A percentile compares a stretch with the other conserved stretches of the same genome.
These are phyloP conservation scores for Lacerta viridis DNA, from an alignment of 2,797 vertebrate species.

Conservation along the genomic window DNA sequence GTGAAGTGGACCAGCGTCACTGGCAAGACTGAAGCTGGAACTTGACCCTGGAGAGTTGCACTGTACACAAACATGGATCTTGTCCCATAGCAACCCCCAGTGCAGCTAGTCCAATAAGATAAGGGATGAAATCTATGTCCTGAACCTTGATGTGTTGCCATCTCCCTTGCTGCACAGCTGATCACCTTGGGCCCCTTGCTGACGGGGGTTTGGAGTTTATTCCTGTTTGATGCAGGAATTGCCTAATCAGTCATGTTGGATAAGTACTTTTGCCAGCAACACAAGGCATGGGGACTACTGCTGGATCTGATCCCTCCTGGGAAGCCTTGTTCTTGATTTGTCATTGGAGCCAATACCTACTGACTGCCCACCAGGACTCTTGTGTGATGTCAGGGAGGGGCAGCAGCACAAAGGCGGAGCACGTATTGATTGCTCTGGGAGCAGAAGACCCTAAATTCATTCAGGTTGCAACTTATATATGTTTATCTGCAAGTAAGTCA, in stretches of 20 bases:
- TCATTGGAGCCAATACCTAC: too few relatives aligned
- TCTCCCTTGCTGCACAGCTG: not conserved
- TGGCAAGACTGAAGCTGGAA: not conserved
- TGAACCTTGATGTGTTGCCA: not conserved
- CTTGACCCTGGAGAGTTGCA: not conserved
- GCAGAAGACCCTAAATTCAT: not conserved
- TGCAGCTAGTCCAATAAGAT: not conserved
- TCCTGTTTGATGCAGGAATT: not conserved
- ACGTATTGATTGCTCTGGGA: not conserved
- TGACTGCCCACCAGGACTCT: too few relatives aligned
- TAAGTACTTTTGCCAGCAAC: not conserved
- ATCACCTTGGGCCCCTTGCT: not conserved
- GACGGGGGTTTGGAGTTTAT: not conserved
- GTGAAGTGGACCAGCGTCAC: not conserved
- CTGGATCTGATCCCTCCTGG: too few relatives aligned
- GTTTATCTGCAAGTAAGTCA: too few relatives aligned
- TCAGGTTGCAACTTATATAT: not conserved
- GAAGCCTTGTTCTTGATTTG: too few relatives aligned
- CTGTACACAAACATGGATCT: constrained; percentile 11
- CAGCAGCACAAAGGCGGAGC: not conserved
- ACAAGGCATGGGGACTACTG: not conserved
- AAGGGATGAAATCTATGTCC: not conserved
- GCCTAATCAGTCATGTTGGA: not conserved
- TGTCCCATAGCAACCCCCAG: not conserved
- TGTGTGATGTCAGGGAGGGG: not conserved